phyloP scores from a whole-genome alignment of 2,113 vertebrate species.

The Callionymus lyra region DNA sequence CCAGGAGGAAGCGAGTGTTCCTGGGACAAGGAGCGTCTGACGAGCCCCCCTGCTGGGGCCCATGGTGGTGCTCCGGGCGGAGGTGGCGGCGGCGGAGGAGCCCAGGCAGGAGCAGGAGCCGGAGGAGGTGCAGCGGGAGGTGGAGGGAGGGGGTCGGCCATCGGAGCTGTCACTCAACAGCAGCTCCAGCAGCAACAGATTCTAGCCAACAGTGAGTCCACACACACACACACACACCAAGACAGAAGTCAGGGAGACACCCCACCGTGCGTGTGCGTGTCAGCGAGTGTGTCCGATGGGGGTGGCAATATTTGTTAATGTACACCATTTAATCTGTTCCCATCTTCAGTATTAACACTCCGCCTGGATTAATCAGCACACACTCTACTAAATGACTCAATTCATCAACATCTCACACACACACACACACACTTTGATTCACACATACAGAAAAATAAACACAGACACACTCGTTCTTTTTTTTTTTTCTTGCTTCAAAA shows the following conservation, averaged over 20 bases:
- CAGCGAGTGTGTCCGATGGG: constrained; percentile 22
- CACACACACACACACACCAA: neutral
- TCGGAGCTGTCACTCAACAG: constrained; percentile 51
- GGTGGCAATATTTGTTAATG: constrained; percentile 54
- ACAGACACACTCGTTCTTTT: constrained; percentile 20
- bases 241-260: no score
- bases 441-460: constrained; percentile 9
- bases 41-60: constrained; percentile 45
- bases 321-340: constrained; percentile 55
- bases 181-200: constrained; percentile 55
- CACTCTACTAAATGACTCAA: constrained; percentile 63
- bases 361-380: constrained; percentile 55
- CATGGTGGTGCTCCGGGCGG: constrained; percentile 35
- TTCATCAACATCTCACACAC: constrained; percentile 48
- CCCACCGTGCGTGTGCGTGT: neutral
- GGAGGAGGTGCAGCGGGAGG: constrained; percentile 6
- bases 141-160: constrained; percentile 33
- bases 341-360: constrained; percentile 61
- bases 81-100: constrained; percentile 21
- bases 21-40: constrained; percentile 62
- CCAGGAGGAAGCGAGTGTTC: constrained; percentile 62
- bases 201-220: constrained; percentile 57
- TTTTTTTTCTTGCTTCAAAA: constrained; percentile 33
- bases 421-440: constrained; percentile 10
- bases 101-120: constrained; percentile 12